Conservation (phyloP, 2,888 invertebrate species). For the Galerucella calmariensis region DNA sequence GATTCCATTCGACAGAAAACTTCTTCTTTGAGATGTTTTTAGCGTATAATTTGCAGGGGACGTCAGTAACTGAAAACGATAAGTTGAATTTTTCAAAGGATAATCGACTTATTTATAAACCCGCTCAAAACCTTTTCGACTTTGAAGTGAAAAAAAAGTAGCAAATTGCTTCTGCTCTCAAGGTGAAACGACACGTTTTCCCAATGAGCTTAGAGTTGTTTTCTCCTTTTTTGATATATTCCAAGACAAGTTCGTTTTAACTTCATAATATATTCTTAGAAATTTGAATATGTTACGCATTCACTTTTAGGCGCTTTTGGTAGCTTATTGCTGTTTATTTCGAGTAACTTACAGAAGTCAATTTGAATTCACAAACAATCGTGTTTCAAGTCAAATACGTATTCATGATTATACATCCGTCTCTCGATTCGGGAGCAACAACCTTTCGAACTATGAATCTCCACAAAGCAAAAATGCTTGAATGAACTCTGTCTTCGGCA, state of each 20-base stretch:
- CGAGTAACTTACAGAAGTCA: too few species aligned
- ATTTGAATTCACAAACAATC: too few species aligned
- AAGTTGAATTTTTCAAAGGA: slow-evolving; percentile 27
- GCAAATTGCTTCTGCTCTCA: slow-evolving; percentile 34
- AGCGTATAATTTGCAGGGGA: slow-evolving; percentile 19
- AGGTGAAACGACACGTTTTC: slow-evolving; percentile 13
- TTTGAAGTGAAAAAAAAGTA: slow-evolving; percentile 29
- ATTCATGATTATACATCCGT: too few species aligned
- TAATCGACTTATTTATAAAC: slow-evolving; percentile 28
- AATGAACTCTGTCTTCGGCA: too few species aligned
- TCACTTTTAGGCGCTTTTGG: too few species aligned
- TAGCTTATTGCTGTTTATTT: too few species aligned
- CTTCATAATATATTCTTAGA: background rate
- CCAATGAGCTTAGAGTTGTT: slow-evolving; percentile 3
- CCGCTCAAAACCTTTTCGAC: slow-evolving; percentile 15
- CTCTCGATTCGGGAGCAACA: too few species aligned
- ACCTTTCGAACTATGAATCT: too few species aligned
- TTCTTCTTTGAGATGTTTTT: slow-evolving; percentile 15
- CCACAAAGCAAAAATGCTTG: too few species aligned
- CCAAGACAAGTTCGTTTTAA: background rate
- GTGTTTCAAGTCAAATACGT: too few species aligned
- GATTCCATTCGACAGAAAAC: background rate
- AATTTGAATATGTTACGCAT: background rate
- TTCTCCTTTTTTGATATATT: background rate
- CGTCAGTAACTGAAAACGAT: slow-evolving; percentile 14